These are phyloP conservation scores for Alectoris magna DNA, from an alignment of 2,797 vertebrate genomes.

Conservation along the genomic window DNA sequence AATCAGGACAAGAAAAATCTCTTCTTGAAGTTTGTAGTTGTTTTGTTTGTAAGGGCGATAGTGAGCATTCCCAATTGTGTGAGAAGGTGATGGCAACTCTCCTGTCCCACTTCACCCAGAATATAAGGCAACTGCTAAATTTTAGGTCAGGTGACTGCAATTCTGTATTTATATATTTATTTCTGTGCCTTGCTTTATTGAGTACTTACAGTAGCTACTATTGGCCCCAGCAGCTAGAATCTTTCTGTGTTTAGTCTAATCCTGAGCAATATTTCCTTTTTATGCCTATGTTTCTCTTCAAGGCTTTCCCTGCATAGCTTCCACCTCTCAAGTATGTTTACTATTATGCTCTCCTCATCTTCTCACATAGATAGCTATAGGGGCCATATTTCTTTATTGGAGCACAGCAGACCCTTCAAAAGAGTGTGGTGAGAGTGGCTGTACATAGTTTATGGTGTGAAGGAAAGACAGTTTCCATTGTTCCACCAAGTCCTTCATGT, in stretches of 20 bases:
- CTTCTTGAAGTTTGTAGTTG: background rate
- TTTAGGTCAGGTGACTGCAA: background rate
- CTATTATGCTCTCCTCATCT: background rate
- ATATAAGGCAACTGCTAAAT: background rate
- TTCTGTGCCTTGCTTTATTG: background rate
- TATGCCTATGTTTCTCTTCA: background rate
- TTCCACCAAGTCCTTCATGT: background rate
- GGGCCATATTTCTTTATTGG: background rate
- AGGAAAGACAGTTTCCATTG: background rate
- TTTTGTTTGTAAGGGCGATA: background rate
- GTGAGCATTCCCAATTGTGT: background rate
- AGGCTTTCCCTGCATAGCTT: background rate
- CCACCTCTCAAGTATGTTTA: background rate
- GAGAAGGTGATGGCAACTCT: background rate
- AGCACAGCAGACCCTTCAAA: background rate
- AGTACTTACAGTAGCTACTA: background rate
- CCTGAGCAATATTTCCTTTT: background rate
- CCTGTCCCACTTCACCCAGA: background rate
- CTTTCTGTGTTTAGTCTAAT: background rate
- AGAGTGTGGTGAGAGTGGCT: background rate
- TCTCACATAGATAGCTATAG: rapidly evolving
- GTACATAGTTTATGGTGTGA: background rate
- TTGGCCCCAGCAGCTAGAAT: background rate
- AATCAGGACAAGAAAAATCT: background rate
- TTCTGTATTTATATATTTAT: background rate